Base-by-base conservation (phyloP, 2,888 invertebrate species). In the Itoplectis maculator region DNA sequence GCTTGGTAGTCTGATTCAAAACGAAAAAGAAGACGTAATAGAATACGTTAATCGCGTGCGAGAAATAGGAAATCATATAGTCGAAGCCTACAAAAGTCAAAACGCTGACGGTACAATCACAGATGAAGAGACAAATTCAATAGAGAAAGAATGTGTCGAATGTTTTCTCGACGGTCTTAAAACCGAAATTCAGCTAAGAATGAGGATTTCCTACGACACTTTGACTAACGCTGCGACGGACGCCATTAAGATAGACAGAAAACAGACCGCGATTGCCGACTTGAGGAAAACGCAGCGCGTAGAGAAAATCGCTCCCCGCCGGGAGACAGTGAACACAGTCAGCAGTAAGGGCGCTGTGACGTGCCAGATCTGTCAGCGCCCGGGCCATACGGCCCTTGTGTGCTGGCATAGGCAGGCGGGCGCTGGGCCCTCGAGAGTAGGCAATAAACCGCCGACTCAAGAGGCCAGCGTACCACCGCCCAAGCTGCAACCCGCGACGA, bases 111-210 rank as follows among this genome's bases (percentile, higher is more conserved):
- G 63, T 0, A 9, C n/a, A 35, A 0, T 59, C 7, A 37, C 3
- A 0, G 63, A 49, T 7, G 37, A 20, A 37, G 59, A 59, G 8
- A 68, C 59, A 69, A n/a, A 1, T 0, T 54, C 23, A 0, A 61
- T 20, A 7, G 69, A 77, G 20, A 23, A 11, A 49, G 68, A 68
- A 40, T 68, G 68, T 7, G 11, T 69, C 5, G 72, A 69, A 18
- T 54, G 79, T 79, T 73, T 73, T 35, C 37, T 72, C 6, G 56
- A 47, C 18, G 77, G 77, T 7, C 61, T 77, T 20, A 77, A 45
- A 5, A 59, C 68, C 0, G 69, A 77, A 23, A 69, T 69, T 13
- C 66, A 76, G 11, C 7, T 59, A 7, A 54, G 35, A 68, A 59
- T 76, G 51, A 66, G 49, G 18, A 11, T 15, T 6, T 5, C 61